Percentiles rank a stretch among this genome's conserved stretches.
Conservation (phyloP, 2,797 vertebrate species). For the Megalops cyprinoides region DNA sequence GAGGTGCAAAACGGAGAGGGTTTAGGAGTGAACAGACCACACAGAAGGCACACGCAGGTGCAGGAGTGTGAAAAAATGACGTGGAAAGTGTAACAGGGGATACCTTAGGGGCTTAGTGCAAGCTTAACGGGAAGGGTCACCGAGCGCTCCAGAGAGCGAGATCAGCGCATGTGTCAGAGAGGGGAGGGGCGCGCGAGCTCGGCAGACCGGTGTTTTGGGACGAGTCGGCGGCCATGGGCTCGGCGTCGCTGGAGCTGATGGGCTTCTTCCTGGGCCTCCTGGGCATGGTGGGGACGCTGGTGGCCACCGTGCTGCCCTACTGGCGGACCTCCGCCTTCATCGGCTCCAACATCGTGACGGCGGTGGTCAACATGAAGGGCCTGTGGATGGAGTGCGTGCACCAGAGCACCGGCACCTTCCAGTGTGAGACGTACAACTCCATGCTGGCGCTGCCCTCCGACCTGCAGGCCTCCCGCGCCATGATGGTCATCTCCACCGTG, state of each 20-base stretch:
- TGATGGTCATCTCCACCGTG: conserved; percentile 90
- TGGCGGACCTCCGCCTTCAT: conserved; percentile 89
- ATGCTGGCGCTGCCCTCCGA: conserved; percentile 85
- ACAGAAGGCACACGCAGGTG: neutral
- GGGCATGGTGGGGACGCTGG: conserved; percentile 83
- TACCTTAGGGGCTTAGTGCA: neutral
- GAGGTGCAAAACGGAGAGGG: neutral
- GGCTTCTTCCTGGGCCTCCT: conserved; percentile 85
- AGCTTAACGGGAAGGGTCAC: too few relatives aligned
- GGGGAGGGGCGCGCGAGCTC: neutral
- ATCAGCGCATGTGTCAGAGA: neutral
- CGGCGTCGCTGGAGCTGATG: conserved; percentile 84
- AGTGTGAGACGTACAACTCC: conserved; percentile 95
- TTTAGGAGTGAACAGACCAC: neutral
- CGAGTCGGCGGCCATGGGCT: conserved; percentile 72
- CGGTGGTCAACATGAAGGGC: conserved; percentile 85
- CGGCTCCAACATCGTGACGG: conserved; percentile 91
- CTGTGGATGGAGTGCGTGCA: conserved; percentile 97
- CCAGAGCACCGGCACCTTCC: conserved; percentile 92
- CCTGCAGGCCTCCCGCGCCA: conserved; percentile 85
- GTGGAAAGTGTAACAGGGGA: neutral
- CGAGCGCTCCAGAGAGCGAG: neutral
- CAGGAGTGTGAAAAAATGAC: neutral
- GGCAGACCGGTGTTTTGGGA: neutral
- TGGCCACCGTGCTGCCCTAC: conserved; percentile 84